Conservation (phyloP, 1,140 invertebrate genomes). For the Ostrea denselamellosa region DNA sequence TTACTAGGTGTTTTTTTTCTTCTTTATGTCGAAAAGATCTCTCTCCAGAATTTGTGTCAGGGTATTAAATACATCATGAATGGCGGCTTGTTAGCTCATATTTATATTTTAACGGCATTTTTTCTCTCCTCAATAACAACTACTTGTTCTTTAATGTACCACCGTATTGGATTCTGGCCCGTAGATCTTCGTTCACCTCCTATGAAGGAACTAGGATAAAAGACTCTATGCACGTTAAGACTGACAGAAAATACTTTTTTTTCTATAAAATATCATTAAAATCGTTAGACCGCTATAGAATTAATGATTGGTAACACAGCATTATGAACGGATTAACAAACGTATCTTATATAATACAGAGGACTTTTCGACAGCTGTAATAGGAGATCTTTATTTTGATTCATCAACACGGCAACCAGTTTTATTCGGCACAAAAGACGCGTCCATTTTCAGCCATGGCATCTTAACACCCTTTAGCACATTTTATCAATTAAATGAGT, state of each 20-base stretch:
- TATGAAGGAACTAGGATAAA: background rate
- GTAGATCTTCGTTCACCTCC: background rate
- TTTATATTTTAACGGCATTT: constrained; percentile 19
- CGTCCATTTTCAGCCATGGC: constrained; percentile 29
- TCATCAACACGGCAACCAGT: background rate
- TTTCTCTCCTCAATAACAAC: background rate
- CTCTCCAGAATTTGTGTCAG: constrained; percentile 8
- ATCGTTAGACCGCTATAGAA: background rate
- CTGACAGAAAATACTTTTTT: background rate
- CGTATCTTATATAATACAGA: background rate
- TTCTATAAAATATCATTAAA: background rate
- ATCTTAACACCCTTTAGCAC: constrained; percentile 16
- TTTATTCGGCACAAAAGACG: background rate
- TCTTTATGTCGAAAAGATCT: background rate
- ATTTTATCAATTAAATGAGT: constrained; percentile 38
- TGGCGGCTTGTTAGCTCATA: background rate
- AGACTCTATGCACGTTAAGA: background rate
- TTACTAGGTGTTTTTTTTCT: no score
- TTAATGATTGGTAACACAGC: background rate
- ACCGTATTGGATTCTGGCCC: background rate
- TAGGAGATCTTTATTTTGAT: background rate
- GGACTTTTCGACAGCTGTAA: background rate
- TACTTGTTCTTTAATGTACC: background rate
- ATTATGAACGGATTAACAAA: background rate
- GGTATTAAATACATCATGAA: background rate